Conservation (phyloP, 2,113 vertebrate genomes). For the Clarias batrachus region DNA sequence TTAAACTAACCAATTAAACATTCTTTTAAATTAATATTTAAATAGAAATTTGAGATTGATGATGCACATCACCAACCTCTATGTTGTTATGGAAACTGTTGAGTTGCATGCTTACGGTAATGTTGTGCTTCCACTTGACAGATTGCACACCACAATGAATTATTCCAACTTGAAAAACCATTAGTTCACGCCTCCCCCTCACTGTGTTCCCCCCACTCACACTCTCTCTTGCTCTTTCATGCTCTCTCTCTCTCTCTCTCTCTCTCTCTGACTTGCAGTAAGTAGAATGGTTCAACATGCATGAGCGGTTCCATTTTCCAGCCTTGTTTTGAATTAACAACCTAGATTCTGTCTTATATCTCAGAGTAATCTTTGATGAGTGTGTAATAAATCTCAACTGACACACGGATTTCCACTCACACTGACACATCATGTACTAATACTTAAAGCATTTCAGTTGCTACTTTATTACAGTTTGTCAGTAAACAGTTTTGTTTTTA, state of each 20-base stretch:
- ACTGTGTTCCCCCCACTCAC: constrained; percentile 5
- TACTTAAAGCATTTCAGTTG: background rate
- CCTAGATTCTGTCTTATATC: background rate
- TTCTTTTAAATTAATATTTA: background rate
- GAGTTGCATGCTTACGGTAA: constrained; percentile 58
- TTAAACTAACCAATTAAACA: background rate
- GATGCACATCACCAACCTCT: constrained; percentile 57
- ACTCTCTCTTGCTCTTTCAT: background rate
- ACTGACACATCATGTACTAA: background rate
- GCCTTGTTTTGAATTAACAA: background rate
- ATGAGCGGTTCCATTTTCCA: background rate
- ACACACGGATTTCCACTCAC: background rate
- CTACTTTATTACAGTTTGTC: background rate
- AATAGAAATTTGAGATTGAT: constrained; percentile 48
- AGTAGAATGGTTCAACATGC: constrained; percentile 9
- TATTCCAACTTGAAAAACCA: constrained; percentile 59
- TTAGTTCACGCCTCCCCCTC: constrained; percentile 50
- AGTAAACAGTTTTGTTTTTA: background rate
- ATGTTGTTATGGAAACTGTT: constrained; percentile 75
- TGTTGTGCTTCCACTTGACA: constrained; percentile 55
- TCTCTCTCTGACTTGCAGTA: background rate
- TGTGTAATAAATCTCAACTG: background rate
- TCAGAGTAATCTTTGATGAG: background rate
- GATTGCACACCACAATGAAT: constrained; percentile 58
- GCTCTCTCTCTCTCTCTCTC: background rate